These are phyloP conservation scores for Archegozetes longisetosus DNA, from an alignment of 1,140 invertebrate species.

Conservation along the genomic window DNA sequence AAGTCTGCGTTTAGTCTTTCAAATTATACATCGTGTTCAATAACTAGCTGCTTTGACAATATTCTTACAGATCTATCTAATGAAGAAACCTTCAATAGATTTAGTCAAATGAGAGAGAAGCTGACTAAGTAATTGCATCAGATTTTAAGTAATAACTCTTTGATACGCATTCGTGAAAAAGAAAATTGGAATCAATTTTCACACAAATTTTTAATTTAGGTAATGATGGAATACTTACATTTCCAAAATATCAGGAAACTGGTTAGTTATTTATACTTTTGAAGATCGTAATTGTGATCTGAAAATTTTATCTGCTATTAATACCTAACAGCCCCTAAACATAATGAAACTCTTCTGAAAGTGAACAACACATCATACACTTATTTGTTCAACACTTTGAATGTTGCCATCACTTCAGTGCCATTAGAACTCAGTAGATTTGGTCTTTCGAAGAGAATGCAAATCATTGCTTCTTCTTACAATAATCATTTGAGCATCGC, in stretches of 20 bases:
- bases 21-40: slow-evolving; percentile 11
- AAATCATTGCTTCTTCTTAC: slow-evolving; percentile 27
- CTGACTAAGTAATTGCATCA: neutral
- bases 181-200: too few relatives aligned
- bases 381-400: slow-evolving; percentile 68
- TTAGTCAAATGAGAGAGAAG: neutral
- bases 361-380: slow-evolving; percentile 79
- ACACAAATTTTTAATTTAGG: slow-evolving; percentile 34
- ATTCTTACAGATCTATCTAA: neutral
- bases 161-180: too few relatives aligned
- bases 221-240: slow-evolving; percentile 62
- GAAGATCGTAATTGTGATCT: too few relatives aligned
- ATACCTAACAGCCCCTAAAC: slow-evolving; percentile 50
- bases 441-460: slow-evolving; percentile 33
- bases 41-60: slow-evolving; percentile 7
- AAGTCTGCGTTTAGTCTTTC: slow-evolving; percentile 11
- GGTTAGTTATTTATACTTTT: too few relatives aligned
- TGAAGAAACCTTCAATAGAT: neutral
- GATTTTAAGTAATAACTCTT: neutral
- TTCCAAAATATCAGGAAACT: slow-evolving; percentile 54
- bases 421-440: slow-evolving; percentile 30
- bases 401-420: slow-evolving; percentile 44
- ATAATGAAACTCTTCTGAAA: slow-evolving; percentile 57
- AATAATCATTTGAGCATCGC: slow-evolving; percentile 25
- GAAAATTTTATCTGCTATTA: slow-evolving; percentile 65